These are phyloP conservation scores for Scarus forsteni DNA, from an alignment of 2,797 vertebrate species.

Conservation along the genomic window DNA sequence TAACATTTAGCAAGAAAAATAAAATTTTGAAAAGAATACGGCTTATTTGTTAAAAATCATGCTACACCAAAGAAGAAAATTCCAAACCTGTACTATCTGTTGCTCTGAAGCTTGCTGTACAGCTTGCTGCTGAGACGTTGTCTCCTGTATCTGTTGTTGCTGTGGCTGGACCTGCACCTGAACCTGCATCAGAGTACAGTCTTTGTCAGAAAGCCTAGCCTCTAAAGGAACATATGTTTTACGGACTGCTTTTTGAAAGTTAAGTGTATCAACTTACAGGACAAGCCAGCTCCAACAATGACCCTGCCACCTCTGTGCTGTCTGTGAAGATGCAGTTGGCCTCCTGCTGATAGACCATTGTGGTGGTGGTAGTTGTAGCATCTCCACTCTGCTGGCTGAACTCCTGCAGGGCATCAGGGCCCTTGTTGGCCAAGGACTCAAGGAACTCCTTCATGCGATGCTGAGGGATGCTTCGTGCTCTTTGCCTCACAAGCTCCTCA, in stretches of 20 bases:
- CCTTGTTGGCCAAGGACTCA: slow-evolving; percentile 94
- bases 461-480: slow-evolving; percentile 94
- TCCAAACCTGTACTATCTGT: slow-evolving; percentile 92
- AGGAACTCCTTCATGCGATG: slow-evolving; percentile 99
- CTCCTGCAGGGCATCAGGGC: slow-evolving; percentile 94
- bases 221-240: neutral
- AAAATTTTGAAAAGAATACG: too few species aligned
- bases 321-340: slow-evolving; percentile 96
- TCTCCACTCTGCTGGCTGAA: slow-evolving; percentile 89
- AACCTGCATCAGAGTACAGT: slow-evolving; percentile 79
- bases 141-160: slow-evolving; percentile 88
- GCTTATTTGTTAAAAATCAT: neutral
- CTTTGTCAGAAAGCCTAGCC: slow-evolving; percentile 2
- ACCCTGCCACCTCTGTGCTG: slow-evolving; percentile 97
- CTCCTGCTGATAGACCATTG: slow-evolving; percentile 95
- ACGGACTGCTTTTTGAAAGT: neutral
- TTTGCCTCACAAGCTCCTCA: slow-evolving; percentile 97
- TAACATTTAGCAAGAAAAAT: too few species aligned
- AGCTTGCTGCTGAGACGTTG: slow-evolving; percentile 86
- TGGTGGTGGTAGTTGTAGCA: slow-evolving; percentile 80
- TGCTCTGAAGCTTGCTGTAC: slow-evolving; percentile 91
- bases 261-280: slow-evolving; percentile 83
- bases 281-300: slow-evolving; percentile 95
- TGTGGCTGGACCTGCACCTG: slow-evolving; percentile 95
- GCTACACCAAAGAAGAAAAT: neutral